These are phyloP conservation scores for Phrynocephalus forsythii DNA, from an alignment of 2,797 vertebrate genomes.

Conservation along the genomic window DNA sequence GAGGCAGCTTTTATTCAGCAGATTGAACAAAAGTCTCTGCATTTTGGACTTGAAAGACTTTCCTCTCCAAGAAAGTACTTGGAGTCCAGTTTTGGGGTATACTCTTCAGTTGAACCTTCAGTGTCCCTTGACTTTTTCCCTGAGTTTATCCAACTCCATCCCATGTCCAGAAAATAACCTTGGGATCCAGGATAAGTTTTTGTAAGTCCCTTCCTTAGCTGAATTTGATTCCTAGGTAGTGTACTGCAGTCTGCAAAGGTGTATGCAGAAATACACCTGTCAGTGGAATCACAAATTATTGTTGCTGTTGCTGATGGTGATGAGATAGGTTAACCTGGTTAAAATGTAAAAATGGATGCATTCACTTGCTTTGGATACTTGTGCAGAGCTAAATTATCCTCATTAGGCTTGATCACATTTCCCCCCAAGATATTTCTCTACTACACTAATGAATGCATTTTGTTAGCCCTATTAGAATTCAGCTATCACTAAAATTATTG, in stretches of 20 bases:
- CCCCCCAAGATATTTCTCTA: not conserved
- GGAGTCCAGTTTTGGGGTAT: not conserved
- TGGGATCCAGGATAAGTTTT: not conserved
- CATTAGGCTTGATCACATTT: not conserved
- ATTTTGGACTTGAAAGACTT: not conserved
- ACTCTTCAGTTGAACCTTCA: not conserved
- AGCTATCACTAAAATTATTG: not conserved
- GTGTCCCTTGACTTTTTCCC: not conserved
- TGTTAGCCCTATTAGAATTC: not conserved
- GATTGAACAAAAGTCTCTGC: not conserved
- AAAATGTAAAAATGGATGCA: no score
- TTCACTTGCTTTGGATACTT: not conserved
- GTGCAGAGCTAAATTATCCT: not conserved
- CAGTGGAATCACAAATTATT: no score
- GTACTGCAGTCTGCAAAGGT: no score
- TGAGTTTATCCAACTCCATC: not conserved
- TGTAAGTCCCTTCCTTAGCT: no score
- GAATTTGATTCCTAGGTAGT: no score
- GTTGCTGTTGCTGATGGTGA: no score
- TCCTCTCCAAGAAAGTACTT: not conserved
- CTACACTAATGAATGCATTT: not conserved
- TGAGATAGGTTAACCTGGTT: no score
- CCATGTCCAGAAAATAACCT: not conserved
- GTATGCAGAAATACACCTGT: no score
- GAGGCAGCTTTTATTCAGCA: not conserved